These are phyloP conservation scores for Valencia hispanica DNA, from an alignment of 2,797 vertebrate genomes.

Conservation along the genomic window DNA sequence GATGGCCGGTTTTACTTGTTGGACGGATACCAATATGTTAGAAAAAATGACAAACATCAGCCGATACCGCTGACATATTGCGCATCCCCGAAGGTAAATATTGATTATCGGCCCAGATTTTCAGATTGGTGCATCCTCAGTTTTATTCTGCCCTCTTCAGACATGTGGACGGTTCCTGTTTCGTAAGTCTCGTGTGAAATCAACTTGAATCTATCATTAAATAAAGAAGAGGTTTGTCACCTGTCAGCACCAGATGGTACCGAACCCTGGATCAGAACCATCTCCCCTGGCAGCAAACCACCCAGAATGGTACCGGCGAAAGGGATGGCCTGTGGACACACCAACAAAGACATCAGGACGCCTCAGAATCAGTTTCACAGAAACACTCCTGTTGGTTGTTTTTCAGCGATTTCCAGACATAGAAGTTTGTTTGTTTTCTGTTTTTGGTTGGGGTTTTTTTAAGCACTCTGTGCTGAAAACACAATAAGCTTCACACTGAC, in stretches of 20 bases:
- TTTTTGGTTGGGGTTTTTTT: neutral
- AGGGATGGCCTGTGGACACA: slow-evolving; percentile 79
- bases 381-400: no score
- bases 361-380: no score
- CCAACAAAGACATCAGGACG: neutral
- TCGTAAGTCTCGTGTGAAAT: neutral
- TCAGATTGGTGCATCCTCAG: no score
- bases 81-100: no score
- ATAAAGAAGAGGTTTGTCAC: no score
- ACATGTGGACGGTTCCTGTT: no score
- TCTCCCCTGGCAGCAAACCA: slow-evolving; percentile 83
- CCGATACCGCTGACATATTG: no score
- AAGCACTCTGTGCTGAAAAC: neutral
- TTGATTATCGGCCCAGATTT: no score
- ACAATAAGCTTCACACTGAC: neutral
- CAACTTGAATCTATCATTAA: neutral
- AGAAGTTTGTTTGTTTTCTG: neutral
- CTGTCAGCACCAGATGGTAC: slow-evolving; percentile 84
- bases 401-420: neutral
- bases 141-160: no score
- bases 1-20: no score
- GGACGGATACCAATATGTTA: no score
- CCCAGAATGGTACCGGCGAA: slow-evolving; percentile 86
- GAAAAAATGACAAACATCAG: no score
- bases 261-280: slow-evolving; percentile 86